Base-by-base conservation (phyloP, 2,888 invertebrate species). In the Philereme vetulata region DNA sequence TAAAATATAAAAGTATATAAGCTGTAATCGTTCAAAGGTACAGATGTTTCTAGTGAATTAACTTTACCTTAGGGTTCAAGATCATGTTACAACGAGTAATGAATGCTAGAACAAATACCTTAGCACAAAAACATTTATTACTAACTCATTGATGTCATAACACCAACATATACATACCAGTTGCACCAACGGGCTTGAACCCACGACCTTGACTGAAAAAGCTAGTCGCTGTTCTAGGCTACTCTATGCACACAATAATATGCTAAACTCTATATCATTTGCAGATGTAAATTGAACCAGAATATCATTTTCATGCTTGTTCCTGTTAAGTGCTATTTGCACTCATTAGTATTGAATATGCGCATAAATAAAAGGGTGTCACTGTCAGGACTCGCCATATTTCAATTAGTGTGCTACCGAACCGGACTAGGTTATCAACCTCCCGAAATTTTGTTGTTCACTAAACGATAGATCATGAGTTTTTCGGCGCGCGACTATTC, bases 391-490 rank as follows among this genome's bases (percentile, higher is more conserved):
- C 49, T 54, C 55, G 51, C 52, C 51, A 59, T 54, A 56, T 56
- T 40, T 42, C 42, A 52, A 57, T 59, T 56, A 60, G 9, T 45
- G 42, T 33, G 10, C 33, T 36, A 58, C 35, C 36, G 42, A 8
- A n/a, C 38, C 34, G 50, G 55, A 51, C 45, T 51, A 52, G 64
- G 68, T 68, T 64, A 58, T 65, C 60, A 65, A 71, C 70, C 66
- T 61, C 48, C 48, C 58, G 62, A 65, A 66, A 66, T 70, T 56
- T 64, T 62, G 50, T 54, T 61, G 50, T 48, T 51, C 65, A 68
- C 75, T 80, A 79, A 82, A 76, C 74, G 68, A 72, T 66, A 79
- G 70, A 77, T 78, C 78, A 76, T 80, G 76, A 56, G 71, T 71
- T 75, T 74, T 72, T 35, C 67, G 76, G 63, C 65, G 62, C 51